A percentile compares a stretch with the other conserved stretches of the same genome.
phyloP scores from a whole-genome alignment of 2,113 vertebrate genomes.

The Numida meleagris region DNA sequence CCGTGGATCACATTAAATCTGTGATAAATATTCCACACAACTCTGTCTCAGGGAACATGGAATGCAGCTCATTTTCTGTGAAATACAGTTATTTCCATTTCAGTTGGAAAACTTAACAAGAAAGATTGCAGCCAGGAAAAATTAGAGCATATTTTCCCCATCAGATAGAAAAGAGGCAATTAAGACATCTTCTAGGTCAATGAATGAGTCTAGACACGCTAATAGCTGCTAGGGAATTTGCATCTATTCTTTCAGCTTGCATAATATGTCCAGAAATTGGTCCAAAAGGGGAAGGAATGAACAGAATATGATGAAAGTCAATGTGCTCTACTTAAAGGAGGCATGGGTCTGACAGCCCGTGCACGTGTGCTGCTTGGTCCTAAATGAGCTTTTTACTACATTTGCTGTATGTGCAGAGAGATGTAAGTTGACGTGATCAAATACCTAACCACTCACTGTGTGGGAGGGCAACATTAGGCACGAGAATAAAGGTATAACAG shows the following conservation, averaged over 20 bases:
- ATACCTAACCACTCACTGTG: background rate
- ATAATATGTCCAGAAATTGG: background rate
- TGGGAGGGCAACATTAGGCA: background rate
- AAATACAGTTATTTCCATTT: background rate
- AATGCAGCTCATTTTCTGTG: background rate
- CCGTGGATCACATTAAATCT: background rate
- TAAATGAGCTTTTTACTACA: background rate
- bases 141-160: conserved; percentile 11
- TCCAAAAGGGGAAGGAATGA: conserved; percentile 46
- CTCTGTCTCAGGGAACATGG: background rate
- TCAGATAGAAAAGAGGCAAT: conserved; percentile 39
- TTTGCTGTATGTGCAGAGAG: background rate
- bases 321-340: conserved; percentile 1
- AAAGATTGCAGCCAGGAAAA: background rate
- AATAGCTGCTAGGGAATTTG: conserved; percentile 31
- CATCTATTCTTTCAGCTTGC: conserved; percentile 13
- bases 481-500: background rate
- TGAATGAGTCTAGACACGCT: conserved; percentile 63
- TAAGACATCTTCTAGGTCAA: conserved; percentile 59
- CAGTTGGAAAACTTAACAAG: background rate
- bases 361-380: background rate
- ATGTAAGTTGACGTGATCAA: background rate
- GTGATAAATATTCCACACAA: background rate
- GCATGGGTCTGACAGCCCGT: background rate
- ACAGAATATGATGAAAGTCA: background rate